phyloP scores from a whole-genome alignment of 2,888 invertebrate genomes.

The Epinotia bilunana region DNA sequence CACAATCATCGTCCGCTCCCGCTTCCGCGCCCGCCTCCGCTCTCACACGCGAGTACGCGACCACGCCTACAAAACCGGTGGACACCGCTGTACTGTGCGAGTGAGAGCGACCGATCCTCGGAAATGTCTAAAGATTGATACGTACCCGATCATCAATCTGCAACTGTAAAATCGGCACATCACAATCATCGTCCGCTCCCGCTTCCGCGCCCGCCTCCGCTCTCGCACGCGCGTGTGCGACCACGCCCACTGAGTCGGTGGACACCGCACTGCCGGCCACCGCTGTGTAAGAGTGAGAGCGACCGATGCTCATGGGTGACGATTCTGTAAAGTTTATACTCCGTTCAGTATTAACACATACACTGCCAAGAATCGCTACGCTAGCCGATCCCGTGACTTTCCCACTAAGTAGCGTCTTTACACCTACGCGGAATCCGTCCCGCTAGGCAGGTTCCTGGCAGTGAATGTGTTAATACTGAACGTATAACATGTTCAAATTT shows the following conservation, averaged over 20 bases:
- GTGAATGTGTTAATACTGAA: too few species aligned
- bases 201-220: conserved; percentile 51
- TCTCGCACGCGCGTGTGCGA: conserved; percentile 61
- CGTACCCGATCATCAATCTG: conserved; percentile 57
- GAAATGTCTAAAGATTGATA: neutral
- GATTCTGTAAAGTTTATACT: conserved; percentile 25
- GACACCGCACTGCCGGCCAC: conserved; percentile 61
- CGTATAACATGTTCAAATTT: too few species aligned
- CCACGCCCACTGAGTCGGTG: conserved; percentile 74
- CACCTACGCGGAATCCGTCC: too few species aligned
- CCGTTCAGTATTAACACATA: neutral
- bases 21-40: conserved; percentile 51
- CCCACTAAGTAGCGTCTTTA: too few species aligned
- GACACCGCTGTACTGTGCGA: conserved; percentile 59
- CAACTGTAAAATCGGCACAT: conserved; percentile 60
- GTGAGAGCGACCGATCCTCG: conserved; percentile 48
- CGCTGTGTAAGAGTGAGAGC: conserved; percentile 46
- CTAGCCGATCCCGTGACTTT: too few species aligned
- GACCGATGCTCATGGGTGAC: conserved; percentile 56
- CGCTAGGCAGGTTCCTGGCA: too few species aligned
- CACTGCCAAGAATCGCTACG: too few species aligned
- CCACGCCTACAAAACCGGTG: conserved; percentile 74
- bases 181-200: conserved; percentile 48
- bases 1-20: conserved; percentile 48
- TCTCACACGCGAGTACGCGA: conserved; percentile 60